Evolutionary conservation across 2,888 invertebrate species (phyloP), one percentile per base, ranked within the genome.

Genomic region (Alcis repandata): DNA sequence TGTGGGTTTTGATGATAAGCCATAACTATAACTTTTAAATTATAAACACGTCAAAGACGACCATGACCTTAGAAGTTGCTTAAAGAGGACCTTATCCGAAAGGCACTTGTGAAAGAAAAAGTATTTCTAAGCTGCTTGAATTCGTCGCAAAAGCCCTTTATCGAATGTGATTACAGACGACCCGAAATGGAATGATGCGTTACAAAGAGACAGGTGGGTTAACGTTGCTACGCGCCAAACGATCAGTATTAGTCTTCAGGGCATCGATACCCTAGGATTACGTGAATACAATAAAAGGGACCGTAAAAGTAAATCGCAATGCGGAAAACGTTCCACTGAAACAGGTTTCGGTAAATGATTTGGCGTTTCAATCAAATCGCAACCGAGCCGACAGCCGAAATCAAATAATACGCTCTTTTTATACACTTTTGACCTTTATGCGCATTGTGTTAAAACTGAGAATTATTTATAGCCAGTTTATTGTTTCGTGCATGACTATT

Each of bases 351-450:
- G 72, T 74, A 77, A 79, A 79, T 79, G 73, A 78, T 77, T 77
- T 77, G 74, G 67, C 75, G 73, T 76, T 79, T 78, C 77, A 79
- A 80, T 80, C 82, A 77, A 78, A 80, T 77, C 71, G 76, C 70
- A 64, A 64, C 71, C 66, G 69, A 68, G 64, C 73, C 66, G 63
- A 70, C 67, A 52, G 68, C 68, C 59, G 59, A 68, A 69, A 68
- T 77, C 68, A 59, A 68, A 63, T 67, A 73, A 74, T 69, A 71
- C 70, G 63, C 69, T 70, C 63, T 72, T 70, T 76, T 69, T 69
- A 65, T 69, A 67, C 64, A 57, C 69, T 69, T 73, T 70, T 63
- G 61, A 75, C 72, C 71, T 72, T 72, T 77, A 68, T 63, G 51
- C 57, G 52, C 64, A 56, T 67, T 69, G 70, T 71, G 69, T 66